Evolutionary conservation across 2,888 invertebrate genomes (phyloP), one percentile per base, ranked within the genome.

Genomic region (Incurvaria masculella): DNA sequence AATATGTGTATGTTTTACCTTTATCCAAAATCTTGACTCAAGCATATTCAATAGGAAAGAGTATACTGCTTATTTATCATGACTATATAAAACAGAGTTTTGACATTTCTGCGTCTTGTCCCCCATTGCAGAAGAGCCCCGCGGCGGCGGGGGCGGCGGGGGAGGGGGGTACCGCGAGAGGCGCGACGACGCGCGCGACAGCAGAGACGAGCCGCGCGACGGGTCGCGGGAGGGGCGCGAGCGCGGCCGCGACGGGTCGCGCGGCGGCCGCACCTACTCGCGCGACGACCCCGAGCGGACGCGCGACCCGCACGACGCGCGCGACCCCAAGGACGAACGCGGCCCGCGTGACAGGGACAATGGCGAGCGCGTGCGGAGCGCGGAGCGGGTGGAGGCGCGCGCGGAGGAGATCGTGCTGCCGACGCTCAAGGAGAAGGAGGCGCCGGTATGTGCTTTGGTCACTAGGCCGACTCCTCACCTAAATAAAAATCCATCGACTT

Each of bases 341-440:
- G 50, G 46, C 21, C 19, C 41, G 26, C 47, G 50, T 27, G 54
- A 46, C 14, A 56, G 49, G n/a, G 51, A 42, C 14, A 53, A 53
- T 26, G 51, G 43, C 52, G 50, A 41, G 54, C 51, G 14, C 10
- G 21, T 47, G 43, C 26, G 10, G 14, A 10, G 44, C 53, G 52
- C 6, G 44, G 26, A 38, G 41, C 16, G n/a, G 42, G 23, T 44
- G 47, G 20, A 46, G 49, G 47, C 26, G 49, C 48, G 27, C 41
- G 52, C 1, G 51, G 71, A 69, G 1, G 71, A 71, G 1, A 66
- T 61, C 51, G 63, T 69, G 56, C 81, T 89, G 85, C 88, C 89
- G 62, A 89, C 88, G 69, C 72, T 86, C 60, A 85, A 84, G 63
- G 87, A 88, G 66, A 84, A 85, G 55, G 84, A 86, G 64, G 83